Evolutionary conservation across 2,797 vertebrate genomes (phyloP).

Genomic region (Gymnothorax reevesii): DNA sequence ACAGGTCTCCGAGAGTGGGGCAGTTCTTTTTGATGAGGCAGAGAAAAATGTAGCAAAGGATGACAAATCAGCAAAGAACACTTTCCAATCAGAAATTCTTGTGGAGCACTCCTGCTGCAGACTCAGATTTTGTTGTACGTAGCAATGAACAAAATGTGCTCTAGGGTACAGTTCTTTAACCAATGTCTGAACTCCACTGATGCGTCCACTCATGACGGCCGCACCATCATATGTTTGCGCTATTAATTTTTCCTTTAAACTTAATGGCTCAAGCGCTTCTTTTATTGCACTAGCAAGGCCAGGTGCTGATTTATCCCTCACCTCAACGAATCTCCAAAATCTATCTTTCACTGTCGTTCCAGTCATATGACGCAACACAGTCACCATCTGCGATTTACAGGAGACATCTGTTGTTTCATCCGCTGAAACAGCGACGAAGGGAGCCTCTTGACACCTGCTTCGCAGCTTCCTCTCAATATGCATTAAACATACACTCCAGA

Average conservation of each 20-base stretch:
- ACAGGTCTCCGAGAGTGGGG: too few species aligned
- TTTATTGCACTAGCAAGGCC: background rate
- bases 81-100: too few species aligned
- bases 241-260: background rate
- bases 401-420: conserved; percentile 23
- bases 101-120: too few species aligned
- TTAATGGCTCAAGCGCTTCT: background rate
- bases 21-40: too few species aligned
- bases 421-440: conserved; percentile 23
- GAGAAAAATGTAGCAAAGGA: conserved; percentile 13
- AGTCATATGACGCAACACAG: conserved; percentile 10
- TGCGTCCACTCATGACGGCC: conserved; percentile 42
- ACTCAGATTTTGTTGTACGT: too few species aligned
- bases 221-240: conserved; percentile 56
- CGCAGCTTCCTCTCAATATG: too few species aligned
- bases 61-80: background rate
- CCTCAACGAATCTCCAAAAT: background rate
- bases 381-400: conserved; percentile 21
- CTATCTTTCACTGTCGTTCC: background rate
- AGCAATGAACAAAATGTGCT: too few species aligned
- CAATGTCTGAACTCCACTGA: too few species aligned
- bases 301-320: background rate
- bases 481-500: too few species aligned
- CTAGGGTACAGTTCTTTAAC: too few species aligned
- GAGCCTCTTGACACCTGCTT: background rate